phyloP scores from a whole-genome alignment of 2,113 vertebrate species.

The Carassius auratus region DNA sequence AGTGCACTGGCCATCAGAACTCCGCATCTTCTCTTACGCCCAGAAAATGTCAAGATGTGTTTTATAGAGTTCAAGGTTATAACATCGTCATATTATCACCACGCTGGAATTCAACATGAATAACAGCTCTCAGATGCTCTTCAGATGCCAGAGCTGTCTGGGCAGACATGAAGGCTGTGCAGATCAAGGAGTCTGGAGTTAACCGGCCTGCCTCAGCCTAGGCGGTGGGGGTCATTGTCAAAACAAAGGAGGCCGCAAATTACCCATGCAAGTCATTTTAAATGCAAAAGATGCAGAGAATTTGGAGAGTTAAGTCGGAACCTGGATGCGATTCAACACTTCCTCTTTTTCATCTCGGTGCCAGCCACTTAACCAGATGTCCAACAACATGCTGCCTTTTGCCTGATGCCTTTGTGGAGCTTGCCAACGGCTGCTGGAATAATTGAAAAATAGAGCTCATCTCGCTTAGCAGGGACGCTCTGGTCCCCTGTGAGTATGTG shows the following conservation, averaged over 20 bases:
- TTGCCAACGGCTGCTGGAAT: constrained; percentile 68
- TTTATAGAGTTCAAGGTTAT: constrained; percentile 24
- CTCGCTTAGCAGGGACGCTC: constrained; percentile 47
- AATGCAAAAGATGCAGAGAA: constrained; percentile 37
- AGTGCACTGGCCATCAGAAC: constrained; percentile 37
- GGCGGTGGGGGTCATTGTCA: not conserved
- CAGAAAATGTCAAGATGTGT: constrained; percentile 52
- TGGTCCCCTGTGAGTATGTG: constrained; percentile 41
- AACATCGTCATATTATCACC: constrained; percentile 16
- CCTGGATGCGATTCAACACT: constrained; percentile 60
- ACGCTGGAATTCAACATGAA: constrained; percentile 12
- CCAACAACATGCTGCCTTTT: constrained; percentile 55
- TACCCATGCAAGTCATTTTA: constrained; percentile 33
- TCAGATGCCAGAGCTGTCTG: not conserved
- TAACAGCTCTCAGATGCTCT: not conserved
- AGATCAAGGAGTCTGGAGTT: not conserved
- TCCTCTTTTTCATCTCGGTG: constrained; percentile 62
- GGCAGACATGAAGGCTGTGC: not conserved
- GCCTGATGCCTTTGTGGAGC: constrained; percentile 62
- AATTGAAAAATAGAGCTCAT: constrained; percentile 66
- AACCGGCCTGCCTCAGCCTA: not conserved
- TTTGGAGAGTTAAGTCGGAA: constrained; percentile 44
- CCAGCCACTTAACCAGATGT: constrained; percentile 65
- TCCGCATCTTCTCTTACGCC: constrained; percentile 34
- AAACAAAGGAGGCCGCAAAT: constrained; percentile 1